A percentile compares a stretch with the other conserved stretches of the same genome.
Evolutionary conservation across 2,797 vertebrate species (phyloP).

Genomic region (Antrozous pallidus): DNA sequence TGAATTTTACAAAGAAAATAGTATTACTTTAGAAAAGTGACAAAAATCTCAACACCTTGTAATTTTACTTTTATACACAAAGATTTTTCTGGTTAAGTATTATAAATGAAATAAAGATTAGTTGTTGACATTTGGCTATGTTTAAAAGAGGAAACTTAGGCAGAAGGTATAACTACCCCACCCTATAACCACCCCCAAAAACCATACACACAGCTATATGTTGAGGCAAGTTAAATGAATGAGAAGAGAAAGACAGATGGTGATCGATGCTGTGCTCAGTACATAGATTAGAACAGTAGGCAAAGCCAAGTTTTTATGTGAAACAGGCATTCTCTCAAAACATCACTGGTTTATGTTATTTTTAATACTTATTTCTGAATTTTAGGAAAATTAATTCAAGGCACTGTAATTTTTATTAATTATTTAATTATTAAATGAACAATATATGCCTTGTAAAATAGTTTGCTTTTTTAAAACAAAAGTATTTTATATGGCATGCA

Average conservation of each 20-base stretch:
- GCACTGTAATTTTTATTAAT: background rate
- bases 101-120: background rate
- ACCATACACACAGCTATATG: background rate
- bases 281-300: constrained; percentile 32
- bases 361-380: background rate
- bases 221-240: background rate
- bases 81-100: background rate
- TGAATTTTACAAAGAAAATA: background rate
- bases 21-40: background rate
- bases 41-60: background rate
- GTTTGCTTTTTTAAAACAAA: background rate
- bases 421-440: background rate
- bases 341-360: constrained; percentile 11
- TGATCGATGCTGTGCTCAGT: background rate
- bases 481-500: background rate
- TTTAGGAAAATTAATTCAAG: background rate
- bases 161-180: background rate
- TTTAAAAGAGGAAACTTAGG: background rate
- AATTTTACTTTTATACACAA: background rate
- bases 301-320: constrained; percentile 45
- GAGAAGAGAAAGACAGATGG: constrained; percentile 20
- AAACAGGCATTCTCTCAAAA: constrained; percentile 6
- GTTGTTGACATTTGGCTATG: background rate
- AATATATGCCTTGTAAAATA: background rate
- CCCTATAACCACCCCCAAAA: background rate